Evolutionary conservation across 2,888 invertebrate species (phyloP), one percentile per base, ranked within the genome.

Genomic region (Tillus elongatus): DNA sequence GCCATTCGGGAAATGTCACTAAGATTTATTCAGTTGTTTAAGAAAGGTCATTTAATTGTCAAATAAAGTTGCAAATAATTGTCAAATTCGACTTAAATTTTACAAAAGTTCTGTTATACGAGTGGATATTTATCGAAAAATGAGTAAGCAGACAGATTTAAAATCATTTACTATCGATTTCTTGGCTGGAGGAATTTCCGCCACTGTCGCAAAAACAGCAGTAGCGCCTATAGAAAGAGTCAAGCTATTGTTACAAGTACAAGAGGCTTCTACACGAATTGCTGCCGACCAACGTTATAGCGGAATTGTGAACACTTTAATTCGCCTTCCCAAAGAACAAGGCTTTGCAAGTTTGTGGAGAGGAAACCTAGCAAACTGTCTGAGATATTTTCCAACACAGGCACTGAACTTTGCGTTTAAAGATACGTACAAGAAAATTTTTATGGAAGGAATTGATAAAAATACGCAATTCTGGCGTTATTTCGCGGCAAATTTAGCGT

Each of bases 371-470:
- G 83, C 83, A 56, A 84, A 84, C 63, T 82, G 83, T 45, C 77
- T 85, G 62, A 68, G 84, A 55, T 82, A 82, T 60, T 83, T 83
- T 68, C 82, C 82, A 35, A 82, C 82, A 11, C 82, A 83, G 59
- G 82, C 82, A 30, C 67, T 83, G 50, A 82, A 83, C 69, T 83
- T 83, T 57, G 80, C 82, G 43, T 82, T 83, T 68, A 83, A 83
- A 63, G 85, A 86, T 66, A 75, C 79, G 50, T 82, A 82, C 68
- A 82, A 84, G 67, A 71, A 75, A 52, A 56, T 73, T 13, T 84
- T 86, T 66, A 66, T 82, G 54, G 74, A 73, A 15, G 79, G 77
- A 33, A 74, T 82, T 37, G 77, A 80, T 64, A 85, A 85, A 66
- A 74, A 80, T 51, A 78, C 75, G 33, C 79, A 81, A 54, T 82